phyloP scores from a whole-genome alignment of 2,113 vertebrate species.

The Psittacara wagleri region DNA sequence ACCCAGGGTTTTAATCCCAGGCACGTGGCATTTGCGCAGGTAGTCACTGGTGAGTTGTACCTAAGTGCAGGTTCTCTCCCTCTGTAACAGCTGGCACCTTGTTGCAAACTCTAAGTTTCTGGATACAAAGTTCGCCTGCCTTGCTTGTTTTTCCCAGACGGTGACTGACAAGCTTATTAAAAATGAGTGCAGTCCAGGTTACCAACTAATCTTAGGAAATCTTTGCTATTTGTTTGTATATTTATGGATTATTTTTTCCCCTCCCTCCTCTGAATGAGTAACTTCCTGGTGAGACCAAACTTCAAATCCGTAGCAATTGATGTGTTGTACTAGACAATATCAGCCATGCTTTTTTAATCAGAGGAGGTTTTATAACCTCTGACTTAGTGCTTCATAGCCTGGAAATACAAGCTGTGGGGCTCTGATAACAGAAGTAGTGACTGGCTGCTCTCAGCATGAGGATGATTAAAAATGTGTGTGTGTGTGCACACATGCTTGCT shows the following conservation, averaged over 20 bases:
- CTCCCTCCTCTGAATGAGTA: neutral
- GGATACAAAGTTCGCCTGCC: neutral
- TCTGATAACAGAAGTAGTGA: constrained; percentile 14
- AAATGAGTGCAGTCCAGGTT: neutral
- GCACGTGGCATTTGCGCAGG: neutral
- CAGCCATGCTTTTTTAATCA: neutral
- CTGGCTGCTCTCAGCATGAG: constrained; percentile 25
- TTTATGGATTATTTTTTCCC: neutral
- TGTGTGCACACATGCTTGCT: neutral
- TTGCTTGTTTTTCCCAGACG: neutral
- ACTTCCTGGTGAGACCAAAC: neutral
- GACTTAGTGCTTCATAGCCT: neutral
- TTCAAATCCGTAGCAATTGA: neutral
- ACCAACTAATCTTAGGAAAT: constrained; percentile 1
- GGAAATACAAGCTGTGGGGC: neutral
- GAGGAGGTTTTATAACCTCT: neutral
- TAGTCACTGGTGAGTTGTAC: neutral
- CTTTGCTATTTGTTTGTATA: neutral
- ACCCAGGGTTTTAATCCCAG: neutral
- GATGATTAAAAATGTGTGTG: constrained; percentile 15
- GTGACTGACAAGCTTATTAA: neutral
- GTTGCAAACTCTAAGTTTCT: neutral
- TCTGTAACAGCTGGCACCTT: neutral
- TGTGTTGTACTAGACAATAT: neutral
- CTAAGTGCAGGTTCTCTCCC: neutral